Evolutionary conservation across 2,797 vertebrate genomes (phyloP).

Genomic region (Enteromius mattozi): DNA sequence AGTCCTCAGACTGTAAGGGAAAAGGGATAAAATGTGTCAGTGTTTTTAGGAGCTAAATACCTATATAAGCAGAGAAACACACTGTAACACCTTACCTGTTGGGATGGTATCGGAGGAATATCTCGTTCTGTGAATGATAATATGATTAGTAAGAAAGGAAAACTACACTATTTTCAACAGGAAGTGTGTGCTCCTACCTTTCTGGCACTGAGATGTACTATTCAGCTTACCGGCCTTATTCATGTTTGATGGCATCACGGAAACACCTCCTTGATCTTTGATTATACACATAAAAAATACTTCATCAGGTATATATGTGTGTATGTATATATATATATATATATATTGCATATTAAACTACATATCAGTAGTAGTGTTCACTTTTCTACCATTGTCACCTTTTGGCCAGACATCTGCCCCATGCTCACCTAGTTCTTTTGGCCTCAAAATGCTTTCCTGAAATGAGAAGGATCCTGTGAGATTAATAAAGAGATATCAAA

Average conservation of each 20-base stretch:
- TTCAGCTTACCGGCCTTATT: slow-evolving; percentile 24
- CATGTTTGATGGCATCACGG: neutral
- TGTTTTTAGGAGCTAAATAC: neutral
- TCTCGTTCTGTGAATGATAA: slow-evolving; percentile 48
- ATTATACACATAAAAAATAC: neutral
- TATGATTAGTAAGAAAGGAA: slow-evolving; percentile 17
- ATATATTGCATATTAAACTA: neutral
- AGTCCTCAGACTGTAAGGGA: slow-evolving; percentile 63
- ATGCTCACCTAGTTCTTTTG: slow-evolving; percentile 12
- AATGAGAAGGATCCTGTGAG: neutral
- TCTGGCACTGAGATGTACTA: slow-evolving; percentile 51
- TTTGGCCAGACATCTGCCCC: neutral
- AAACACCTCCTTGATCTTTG: neutral
- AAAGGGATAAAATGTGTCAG: neutral
- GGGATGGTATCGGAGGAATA: neutral
- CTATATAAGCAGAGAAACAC: neutral
- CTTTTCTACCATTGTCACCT: slow-evolving; percentile 24
- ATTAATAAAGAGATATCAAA: neutral
- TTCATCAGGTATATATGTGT: neutral
- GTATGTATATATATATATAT: no score
- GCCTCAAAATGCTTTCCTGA: slow-evolving; percentile 32
- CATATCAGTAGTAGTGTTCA: neutral
- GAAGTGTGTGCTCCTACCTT: slow-evolving; percentile 59
- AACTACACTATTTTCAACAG: neutral
- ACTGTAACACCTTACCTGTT: slow-evolving; percentile 43